Percentiles rank a stretch among this genome's conserved stretches.
These are phyloP conservation scores for Diglossa cyanea DNA, from an alignment of 2,797 vertebrate genomes.

Conservation along the genomic window DNA sequence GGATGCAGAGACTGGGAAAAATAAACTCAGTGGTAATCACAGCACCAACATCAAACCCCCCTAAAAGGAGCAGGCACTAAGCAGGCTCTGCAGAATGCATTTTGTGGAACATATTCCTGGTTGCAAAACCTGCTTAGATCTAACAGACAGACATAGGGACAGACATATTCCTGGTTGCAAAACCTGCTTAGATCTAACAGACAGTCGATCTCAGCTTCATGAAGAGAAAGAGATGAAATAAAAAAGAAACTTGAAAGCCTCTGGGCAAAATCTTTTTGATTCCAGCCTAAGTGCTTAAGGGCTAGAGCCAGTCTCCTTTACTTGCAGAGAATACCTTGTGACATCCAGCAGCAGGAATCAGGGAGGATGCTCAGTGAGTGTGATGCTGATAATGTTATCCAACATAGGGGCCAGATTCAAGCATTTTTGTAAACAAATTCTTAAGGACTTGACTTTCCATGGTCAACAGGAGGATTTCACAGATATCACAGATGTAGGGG, in stretches of 20 bases:
- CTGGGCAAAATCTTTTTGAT: background rate
- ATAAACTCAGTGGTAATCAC: background rate
- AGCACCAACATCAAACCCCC: background rate
- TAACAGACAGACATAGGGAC: background rate
- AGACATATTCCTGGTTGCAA: background rate
- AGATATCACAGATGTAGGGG: rapidly evolving
- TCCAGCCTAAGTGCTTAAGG: background rate
- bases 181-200: background rate
- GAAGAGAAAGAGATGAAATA: background rate
- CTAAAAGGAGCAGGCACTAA: background rate
- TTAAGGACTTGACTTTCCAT: background rate
- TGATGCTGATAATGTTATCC: background rate
- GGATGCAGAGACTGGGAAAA: background rate
- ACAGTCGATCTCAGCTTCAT: rapidly evolving
- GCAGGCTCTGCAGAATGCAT: background rate
- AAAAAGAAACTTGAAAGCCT: background rate
- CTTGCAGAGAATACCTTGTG: background rate
- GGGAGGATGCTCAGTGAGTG: rapidly evolving
- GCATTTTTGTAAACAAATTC: background rate
- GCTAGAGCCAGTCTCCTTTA: background rate
- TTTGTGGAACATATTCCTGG: background rate
- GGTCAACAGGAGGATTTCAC: background rate
- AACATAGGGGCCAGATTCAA: background rate
- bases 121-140: background rate
- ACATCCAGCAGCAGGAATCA: background rate